Percentiles rank a stretch among this genome's conserved stretches.
Evolutionary conservation across 1,140 invertebrate genomes (phyloP).

Genomic region (Teleopsis dalmanni): DNA sequence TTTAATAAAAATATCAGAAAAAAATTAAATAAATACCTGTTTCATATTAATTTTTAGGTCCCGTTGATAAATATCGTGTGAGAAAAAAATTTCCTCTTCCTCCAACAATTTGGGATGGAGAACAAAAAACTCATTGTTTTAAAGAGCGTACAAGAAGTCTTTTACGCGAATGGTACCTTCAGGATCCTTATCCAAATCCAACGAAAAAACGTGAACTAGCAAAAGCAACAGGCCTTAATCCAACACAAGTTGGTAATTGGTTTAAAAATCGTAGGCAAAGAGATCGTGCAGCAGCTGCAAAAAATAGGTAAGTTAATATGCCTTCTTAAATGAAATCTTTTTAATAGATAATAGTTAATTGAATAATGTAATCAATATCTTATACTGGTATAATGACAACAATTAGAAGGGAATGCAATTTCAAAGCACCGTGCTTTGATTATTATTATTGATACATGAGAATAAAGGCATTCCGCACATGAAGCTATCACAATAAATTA

Average conservation of each 20-base stretch:
- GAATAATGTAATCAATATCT: not conserved
- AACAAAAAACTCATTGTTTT: slow-evolving; percentile 99
- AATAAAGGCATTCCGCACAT: too few relatives aligned
- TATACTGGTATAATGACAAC: not conserved
- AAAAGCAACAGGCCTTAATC: slow-evolving; percentile 92
- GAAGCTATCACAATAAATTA: too few relatives aligned
- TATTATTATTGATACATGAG: too few relatives aligned
- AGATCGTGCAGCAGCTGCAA: slow-evolving; percentile 96
- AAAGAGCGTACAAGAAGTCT: slow-evolving; percentile 95
- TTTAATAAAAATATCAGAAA: too few relatives aligned
- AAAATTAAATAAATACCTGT: too few relatives aligned
- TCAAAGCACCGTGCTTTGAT: not conserved
- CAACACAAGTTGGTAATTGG: slow-evolving; percentile 99
- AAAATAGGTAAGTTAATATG: slow-evolving; percentile 74
- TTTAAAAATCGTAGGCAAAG: slow-evolving; percentile 98
- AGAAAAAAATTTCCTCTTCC: slow-evolving; percentile 98
- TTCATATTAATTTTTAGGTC: slow-evolving; percentile 55
- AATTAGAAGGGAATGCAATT: not conserved
- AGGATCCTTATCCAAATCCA: slow-evolving; percentile 98
- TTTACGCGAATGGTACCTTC: slow-evolving; percentile 95
- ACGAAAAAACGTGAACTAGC: slow-evolving; percentile 97
- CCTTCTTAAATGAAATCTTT: not conserved
- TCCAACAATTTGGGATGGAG: slow-evolving; percentile 99
- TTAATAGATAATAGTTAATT: not conserved
- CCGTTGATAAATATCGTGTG: slow-evolving; percentile 99